Conservation (phyloP, 2,888 invertebrate species). For the Fissipunctia ypsillon region DNA sequence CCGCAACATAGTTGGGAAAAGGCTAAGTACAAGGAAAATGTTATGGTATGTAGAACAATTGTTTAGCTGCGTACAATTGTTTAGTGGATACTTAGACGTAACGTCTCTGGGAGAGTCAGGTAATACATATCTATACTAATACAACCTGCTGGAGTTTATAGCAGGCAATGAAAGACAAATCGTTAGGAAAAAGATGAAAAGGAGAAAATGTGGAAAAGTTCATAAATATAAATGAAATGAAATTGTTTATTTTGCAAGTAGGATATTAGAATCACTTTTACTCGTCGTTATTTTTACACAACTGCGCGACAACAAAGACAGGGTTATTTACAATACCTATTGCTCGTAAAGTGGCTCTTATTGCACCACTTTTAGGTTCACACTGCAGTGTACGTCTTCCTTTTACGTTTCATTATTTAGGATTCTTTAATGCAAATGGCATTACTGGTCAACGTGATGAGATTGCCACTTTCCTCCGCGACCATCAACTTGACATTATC, state of each 20-base stretch:
- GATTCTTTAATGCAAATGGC: no score
- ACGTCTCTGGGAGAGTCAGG: conserved; percentile 5
- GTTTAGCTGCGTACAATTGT: background rate
- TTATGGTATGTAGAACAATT: background rate
- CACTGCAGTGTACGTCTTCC: no score
- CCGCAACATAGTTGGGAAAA: background rate
- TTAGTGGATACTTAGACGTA: no score
- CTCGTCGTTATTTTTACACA: background rate
- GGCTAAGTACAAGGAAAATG: background rate
- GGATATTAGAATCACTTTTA: background rate
- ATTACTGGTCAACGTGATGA: no score
- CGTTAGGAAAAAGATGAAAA: background rate
- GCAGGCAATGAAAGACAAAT: background rate
- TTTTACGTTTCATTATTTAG: no score
- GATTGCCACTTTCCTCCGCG: no score
- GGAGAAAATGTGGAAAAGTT: background rate
- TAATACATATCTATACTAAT: background rate
- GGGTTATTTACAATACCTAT: background rate
- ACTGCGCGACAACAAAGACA: background rate
- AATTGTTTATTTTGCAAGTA: background rate
- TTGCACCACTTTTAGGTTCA: background rate
- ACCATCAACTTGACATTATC: no score
- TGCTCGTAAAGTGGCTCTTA: background rate
- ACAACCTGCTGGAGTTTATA: background rate
- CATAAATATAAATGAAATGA: background rate